A percentile compares a stretch with the other conserved stretches of the same genome.
These are phyloP conservation scores for Formica exsecta DNA, from an alignment of 1,140 invertebrate genomes.

Conservation along the genomic window DNA sequence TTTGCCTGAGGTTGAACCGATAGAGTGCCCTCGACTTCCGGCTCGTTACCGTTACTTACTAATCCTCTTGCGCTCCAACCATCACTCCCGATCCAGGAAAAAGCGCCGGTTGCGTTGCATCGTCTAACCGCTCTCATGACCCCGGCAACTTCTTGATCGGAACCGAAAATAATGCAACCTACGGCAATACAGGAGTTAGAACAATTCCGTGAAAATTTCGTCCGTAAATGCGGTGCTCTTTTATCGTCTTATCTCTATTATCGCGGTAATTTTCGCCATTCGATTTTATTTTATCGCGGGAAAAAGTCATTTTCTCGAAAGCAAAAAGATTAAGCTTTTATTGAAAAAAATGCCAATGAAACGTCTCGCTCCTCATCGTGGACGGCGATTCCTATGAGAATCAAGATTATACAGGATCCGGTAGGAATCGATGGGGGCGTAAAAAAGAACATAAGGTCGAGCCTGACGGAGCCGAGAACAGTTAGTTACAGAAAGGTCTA, in stretches of 20 bases:
- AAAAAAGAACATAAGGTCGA: slow-evolving; percentile 34
- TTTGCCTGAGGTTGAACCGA: slow-evolving; percentile 96
- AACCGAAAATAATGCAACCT: slow-evolving; percentile 98
- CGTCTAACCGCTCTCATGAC: slow-evolving; percentile 96
- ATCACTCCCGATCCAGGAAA: slow-evolving; percentile 98
- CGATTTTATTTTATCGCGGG: slow-evolving; percentile 35
- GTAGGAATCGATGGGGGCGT: background rate
- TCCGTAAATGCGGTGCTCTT: background rate
- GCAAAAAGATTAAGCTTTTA: slow-evolving; percentile 15
- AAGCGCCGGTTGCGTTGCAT: slow-evolving; percentile 94
- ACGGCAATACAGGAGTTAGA: slow-evolving; percentile 37
- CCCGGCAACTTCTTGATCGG: slow-evolving; percentile 97
- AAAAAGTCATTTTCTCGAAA: slow-evolving; percentile 21
- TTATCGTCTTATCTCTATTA: background rate
- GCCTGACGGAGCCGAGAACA: background rate
- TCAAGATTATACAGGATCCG: slow-evolving; percentile 46
- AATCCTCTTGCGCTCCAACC: slow-evolving; percentile 96
- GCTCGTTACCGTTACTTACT: slow-evolving; percentile 94
- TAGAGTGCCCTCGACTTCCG: slow-evolving; percentile 95
- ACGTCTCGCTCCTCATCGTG: slow-evolving; percentile 5
- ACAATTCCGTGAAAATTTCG: background rate
- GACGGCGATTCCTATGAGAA: slow-evolving; percentile 2
- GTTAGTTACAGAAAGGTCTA: background rate
- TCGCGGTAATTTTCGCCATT: background rate
- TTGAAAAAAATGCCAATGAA: slow-evolving; percentile 53